Base-by-base conservation (phyloP, 1,140 invertebrate species). In the Zeugodacus cucurbitae region DNA sequence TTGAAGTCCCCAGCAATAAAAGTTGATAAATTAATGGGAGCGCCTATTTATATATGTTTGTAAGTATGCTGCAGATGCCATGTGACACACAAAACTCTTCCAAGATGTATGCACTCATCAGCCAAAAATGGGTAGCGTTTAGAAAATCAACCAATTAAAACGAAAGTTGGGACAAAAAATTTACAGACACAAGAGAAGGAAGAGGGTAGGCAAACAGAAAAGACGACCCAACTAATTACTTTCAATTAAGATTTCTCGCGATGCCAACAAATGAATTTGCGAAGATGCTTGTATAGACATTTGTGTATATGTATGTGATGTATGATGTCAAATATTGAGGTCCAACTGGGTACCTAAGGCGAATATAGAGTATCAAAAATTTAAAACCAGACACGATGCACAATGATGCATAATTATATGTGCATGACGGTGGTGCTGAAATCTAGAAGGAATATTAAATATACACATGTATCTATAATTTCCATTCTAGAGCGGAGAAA, bases 211-310 rank as follows among this genome's bases (percentile, higher is more conserved):
- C 14, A 70, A 44, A 48, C 6, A 41, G 20, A 4, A 17, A n/a
- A 78, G 7, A 7, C 74, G 74, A 82, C 44, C 74, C n/a, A 82
- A 82, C 74, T 37, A 82, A 82, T 82, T 82, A 82, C 26, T 82
- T 82, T 82, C 74, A 82, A 82, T 82, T 82, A 82, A 82, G 74
- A 82, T 48, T 82, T 44, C 41, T 82, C 41, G 14, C 74, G 37
- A 82, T 82, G 41, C 74, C 74, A 82, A 29, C 41, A 48, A 44
- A 82, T 82, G 74, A 82, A 82, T 48, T 82, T 54, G 74, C 26
- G n/a, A 41, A 48, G 10, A 48, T 44, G n/a, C 58, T 26, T 59
- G n/a, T 8, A 59, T 0, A 54, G n/a, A n/a, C n/a, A n/a, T n/a
- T n/a, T n/a, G n/a, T n/a, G n/a, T n/a, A 10, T 54, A 54, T 54